Conservation (phyloP, 2,797 vertebrate species). For the Acanthurus tractus region DNA sequence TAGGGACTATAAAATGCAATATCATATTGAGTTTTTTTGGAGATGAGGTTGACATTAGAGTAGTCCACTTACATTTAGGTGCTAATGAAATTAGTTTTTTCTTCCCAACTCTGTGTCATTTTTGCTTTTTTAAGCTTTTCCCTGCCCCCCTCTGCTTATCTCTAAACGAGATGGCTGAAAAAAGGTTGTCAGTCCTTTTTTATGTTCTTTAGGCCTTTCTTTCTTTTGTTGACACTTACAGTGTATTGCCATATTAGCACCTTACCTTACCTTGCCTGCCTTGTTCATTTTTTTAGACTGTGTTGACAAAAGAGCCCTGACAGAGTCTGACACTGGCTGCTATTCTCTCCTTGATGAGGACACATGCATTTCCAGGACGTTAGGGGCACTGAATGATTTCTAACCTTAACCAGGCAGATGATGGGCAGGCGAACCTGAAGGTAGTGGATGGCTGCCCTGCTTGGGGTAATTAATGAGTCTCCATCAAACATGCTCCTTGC, state of each 20-base stretch:
- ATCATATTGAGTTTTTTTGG: background rate
- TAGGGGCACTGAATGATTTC: constrained; percentile 68
- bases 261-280: constrained; percentile 33
- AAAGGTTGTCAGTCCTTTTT: background rate
- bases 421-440: constrained; percentile 67
- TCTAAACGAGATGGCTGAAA: background rate
- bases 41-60: background rate
- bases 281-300: constrained; percentile 34
- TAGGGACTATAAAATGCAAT: background rate
- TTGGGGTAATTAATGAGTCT: constrained; percentile 81
- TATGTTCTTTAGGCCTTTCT: background rate
- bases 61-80: background rate
- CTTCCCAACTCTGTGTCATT: background rate
- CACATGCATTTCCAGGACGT: constrained; percentile 49
- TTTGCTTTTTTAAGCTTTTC: background rate
- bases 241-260: constrained; percentile 20
- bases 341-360: constrained; percentile 65
- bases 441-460: constrained; percentile 48
- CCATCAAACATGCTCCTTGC: constrained; percentile 61
- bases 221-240: constrained; percentile 14
- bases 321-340: constrained; percentile 57
- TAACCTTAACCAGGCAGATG: constrained; percentile 77
- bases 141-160: background rate
- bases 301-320: constrained; percentile 68
- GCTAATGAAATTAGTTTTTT: background rate